Evolutionary conservation across 2,113 vertebrate genomes (phyloP), one percentile per base, ranked within the genome.

Genomic region (Rattus rattus): DNA sequence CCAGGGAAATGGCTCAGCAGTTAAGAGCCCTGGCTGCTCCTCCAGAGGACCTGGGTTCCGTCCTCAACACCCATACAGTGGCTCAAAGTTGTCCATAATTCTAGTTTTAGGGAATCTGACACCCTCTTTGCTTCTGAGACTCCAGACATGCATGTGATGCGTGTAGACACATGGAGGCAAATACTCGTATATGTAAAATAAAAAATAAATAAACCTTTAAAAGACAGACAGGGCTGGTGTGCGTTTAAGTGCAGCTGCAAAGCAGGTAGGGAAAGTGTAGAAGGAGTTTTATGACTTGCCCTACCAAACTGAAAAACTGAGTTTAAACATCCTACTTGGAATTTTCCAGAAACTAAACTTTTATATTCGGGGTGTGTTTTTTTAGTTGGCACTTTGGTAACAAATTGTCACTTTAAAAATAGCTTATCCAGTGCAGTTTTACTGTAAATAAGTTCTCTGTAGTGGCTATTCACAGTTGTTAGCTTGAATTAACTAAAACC

Each of bases 341-440:
- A 65, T n/a, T 75, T 91, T 84, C 49, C 30, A 72, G 92, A 81
- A 80, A 69, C 11, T 43, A 13, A 39, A 75, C 11, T 49, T 85
- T 52, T 85, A 47, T 47, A 47, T 33, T 33, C 26, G 4, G 26
- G 2, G 0, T 65, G 28, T 12, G 65, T 11, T 90, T 97, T 90
- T 97, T 97, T 97, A 96, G 97, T 97, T 96, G 92, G 91, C 96
- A 98, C 97, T 97, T 98, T 67, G 28, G 83, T 93, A 96, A 47
- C 84, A 67, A 49, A 13, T 33, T 86, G 30, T 67, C 43, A 49
- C 63, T 69, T 67, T 49, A 86, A 49, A 63, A 3, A 49, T 30
- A 36, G 28, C 5, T 67, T 49, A 86, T 69, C 49, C 13, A 2
- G 39, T 86, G 17, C 13, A 47, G 61, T 33, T 61, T 86, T 85